Evolutionary conservation across 2,888 invertebrate species (phyloP).

Genomic region (Polietes domitor): DNA sequence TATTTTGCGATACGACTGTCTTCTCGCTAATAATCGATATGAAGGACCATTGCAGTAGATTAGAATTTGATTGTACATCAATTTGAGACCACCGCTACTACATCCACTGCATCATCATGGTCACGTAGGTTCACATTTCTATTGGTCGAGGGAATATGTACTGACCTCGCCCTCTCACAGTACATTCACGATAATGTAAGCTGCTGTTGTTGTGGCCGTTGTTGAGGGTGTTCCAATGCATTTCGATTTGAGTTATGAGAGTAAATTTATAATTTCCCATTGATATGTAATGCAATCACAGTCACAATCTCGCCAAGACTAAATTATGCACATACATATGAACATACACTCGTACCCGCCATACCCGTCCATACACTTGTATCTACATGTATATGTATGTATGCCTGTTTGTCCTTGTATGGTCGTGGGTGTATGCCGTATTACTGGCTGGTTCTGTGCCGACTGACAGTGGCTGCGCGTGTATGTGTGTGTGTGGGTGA

Average conservation of each 20-base stretch:
- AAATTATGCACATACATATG: background rate
- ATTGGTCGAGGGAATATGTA: background rate
- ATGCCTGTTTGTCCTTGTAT: background rate
- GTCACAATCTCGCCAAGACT: background rate
- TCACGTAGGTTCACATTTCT: background rate
- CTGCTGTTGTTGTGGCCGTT: background rate
- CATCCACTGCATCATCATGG: background rate
- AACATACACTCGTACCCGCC: too few species aligned
- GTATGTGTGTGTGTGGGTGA: background rate
- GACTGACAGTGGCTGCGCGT: background rate
- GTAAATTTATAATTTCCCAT: slow-evolving; percentile 12
- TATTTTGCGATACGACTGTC: too few species aligned
- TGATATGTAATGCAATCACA: slow-evolving; percentile 5
- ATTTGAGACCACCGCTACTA: background rate
- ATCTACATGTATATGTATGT: background rate
- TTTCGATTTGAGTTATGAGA: slow-evolving; percentile 11
- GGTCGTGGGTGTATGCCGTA: background rate
- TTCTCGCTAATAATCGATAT: too few species aligned
- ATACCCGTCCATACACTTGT: too few species aligned
- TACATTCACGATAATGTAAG: too few species aligned
- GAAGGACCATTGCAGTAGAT: background rate
- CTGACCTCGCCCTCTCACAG: background rate
- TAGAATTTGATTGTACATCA: slow-evolving; percentile 16
- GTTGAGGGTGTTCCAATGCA: background rate
- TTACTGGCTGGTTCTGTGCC: background rate